Evolutionary conservation across 1,140 invertebrate genomes (phyloP).

Genomic region (Magallana gigas): DNA sequence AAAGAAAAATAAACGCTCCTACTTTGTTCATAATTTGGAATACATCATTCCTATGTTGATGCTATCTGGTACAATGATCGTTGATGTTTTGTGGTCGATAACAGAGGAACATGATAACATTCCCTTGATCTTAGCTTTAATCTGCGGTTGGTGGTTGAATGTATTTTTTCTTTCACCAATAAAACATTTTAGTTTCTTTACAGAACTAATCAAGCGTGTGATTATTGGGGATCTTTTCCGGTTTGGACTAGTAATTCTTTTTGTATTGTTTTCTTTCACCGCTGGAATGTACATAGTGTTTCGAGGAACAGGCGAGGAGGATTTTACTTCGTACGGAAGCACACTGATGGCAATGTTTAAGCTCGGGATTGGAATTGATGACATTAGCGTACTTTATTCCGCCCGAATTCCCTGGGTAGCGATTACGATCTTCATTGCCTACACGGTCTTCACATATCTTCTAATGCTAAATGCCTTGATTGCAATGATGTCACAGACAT

Average conservation of each 20-base stretch:
- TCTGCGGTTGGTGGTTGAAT: constrained; percentile 63
- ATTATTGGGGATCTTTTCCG: constrained; percentile 61
- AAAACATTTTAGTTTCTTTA: constrained; percentile 64
- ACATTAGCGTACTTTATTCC: constrained; percentile 60
- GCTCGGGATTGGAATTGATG: constrained; percentile 67
- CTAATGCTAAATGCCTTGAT: constrained; percentile 70
- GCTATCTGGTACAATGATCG: constrained; percentile 60
- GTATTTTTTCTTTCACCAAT: constrained; percentile 62
- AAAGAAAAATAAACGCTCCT: constrained; percentile 27
- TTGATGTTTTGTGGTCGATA: constrained; percentile 57
- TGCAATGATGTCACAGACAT: constrained; percentile 73
- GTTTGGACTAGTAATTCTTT: constrained; percentile 59
- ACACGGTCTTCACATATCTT: constrained; percentile 66
- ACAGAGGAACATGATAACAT: constrained; percentile 39
- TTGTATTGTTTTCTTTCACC: constrained; percentile 66
- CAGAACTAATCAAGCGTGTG: constrained; percentile 62
- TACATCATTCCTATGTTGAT: constrained; percentile 62
- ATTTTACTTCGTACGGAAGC: constrained; percentile 56
- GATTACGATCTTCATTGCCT: constrained; percentile 61
- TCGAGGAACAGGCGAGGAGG: neutral
- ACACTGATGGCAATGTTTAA: constrained; percentile 68
- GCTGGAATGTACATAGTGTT: constrained; percentile 66
- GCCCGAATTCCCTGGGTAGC: constrained; percentile 61
- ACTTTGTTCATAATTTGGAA: constrained; percentile 60
- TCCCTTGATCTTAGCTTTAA: constrained; percentile 57